Evolutionary conservation across 2,888 invertebrate species (phyloP), one percentile per base, ranked within the genome.

Genomic region (Scaptomyza tumidula): DNA sequence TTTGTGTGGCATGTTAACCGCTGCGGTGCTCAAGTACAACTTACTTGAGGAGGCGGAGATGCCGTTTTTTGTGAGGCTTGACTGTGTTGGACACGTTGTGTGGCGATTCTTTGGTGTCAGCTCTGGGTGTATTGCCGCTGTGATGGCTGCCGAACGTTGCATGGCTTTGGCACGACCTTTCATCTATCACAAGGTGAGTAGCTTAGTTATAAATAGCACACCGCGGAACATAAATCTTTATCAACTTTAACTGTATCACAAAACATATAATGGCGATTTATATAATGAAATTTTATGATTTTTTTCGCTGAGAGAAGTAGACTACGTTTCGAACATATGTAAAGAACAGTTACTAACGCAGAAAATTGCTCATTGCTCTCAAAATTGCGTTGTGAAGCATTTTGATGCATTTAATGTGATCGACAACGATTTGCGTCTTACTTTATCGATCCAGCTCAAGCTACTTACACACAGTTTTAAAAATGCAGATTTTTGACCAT

Each of bases 101-200:
- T 95, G 96, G 92, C 94, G 97, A 66, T 95, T 95, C 78, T 97
- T 97, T 92, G 97, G 97, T 52, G 93, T 97, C 65, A 96, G 96
- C 88, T 97, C 97, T 78, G 97, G 97, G 45, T 96, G 96, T 92
- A 96, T 97, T 83, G 97, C 97, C 24, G 95, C 96, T 88, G 95
- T 97, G 62, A 97, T 97, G 97, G 97, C 97, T 11, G 94, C 95
- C 37, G 97, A 97, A 92, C 93, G 97, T 76, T 97, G 96, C 95
- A 93, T 97, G 88, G 97, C 97, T 24, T 94, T 97, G 80, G 97
- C 97, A 11, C 93, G 96, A 78, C 97, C 97, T 41, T 97, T 97
- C 92, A 93, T 96, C 83, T 97, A 97, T 91, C 97, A 97, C 91
- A 96, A 96, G 95, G 97, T 97, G 62, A 56, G 77, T 24, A 16